Base-by-base conservation (phyloP, 2,113 vertebrate genomes). In the Ctenodactylus gundi region DNA sequence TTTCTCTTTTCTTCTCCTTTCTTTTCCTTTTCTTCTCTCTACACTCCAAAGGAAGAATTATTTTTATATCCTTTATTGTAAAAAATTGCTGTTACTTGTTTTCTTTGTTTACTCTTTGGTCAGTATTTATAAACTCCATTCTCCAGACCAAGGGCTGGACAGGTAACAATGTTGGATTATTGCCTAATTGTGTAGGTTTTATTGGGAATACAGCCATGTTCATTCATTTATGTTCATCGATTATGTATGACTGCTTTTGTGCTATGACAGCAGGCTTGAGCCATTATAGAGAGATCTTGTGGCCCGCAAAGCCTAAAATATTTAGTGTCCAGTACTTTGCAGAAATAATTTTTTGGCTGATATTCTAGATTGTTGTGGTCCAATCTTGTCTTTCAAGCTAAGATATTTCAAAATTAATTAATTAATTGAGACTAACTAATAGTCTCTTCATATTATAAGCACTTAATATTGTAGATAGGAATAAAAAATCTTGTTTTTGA, bases 221-320 rank as follows among this genome's bases (percentile, higher is more conserved):
- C 65, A 72, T 72, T 82, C 67, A 72, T 51, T 82, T 90, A n/a
- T 39, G 12, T 18, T 73, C 49, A 62, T 70, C 41, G 13, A 75
- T 90, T 58, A 68, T 53, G 80, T 86, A 82, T 86, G 81, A 31
- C 25, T 92, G 15, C 58, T 88, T 91, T 65, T 82, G 21, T 57
- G 12, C 49, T 53, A 31, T 34, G 77, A 14, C 73, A 14, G 46
- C 31, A 84, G 57, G 88, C 14, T 49, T 67, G 53, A 75, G 41
- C 73, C 44, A 58, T 72, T 85, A 41, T 88, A 39, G 18, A 75
- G 64, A 58, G 49, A 62, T 55, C 13, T 17, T 76, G 7, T 77
- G 31, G 21, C 39, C 34, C 36, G 64, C 75, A 90, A 44, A 67
- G 7, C 12, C 39, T 58, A 60, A 87, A 87, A 58, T 65, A 84